Evolutionary conservation across 2,113 vertebrate species (phyloP), one percentile per base, ranked within the genome.

Genomic region (Phycodurus eques): DNA sequence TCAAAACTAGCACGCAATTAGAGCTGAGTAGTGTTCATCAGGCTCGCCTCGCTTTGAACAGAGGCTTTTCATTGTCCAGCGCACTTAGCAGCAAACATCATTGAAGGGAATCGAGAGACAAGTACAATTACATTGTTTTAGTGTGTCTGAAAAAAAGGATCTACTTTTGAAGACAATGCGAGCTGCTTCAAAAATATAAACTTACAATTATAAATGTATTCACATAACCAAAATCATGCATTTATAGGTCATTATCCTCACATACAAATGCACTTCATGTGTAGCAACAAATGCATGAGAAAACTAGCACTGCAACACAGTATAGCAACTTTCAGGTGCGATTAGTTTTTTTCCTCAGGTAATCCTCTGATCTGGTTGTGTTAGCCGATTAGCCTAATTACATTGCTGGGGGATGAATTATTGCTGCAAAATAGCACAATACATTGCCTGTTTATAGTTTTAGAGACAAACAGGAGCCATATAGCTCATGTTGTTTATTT

Each of bases 1-100:
- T 92, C 89, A 90, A 91, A 92, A 88, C 90, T 90, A 87, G 85
- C 80, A 64, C 77, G 87, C 90, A 91, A 90, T 92, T 92, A 93
- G 89, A 68, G 74, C 84, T 82, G 86, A 91, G 88, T 80, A 82
- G 88, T 78, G 82, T 89, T 91, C 88, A 90, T 88, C 85, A 87
- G 84, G 68, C 77, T 3, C 59, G 78, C 70, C 69, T 80, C 59
- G 82, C 80, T 87, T 88, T 88, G 84, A 88, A 83, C 85, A 81
- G 82, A 89, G 80, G 87, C 85, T 88, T 92, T 91, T 87, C 80
- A 89, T 90, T 89, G 88, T 89, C 85, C 80, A 44, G 63, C 71
- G 72, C 87, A 88, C 88, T 90, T 87, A 77, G 75, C 74, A 72
- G 83, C 73, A 79, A 89, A 83, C 76, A 84, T 85, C 77, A 78